phyloP scores from a whole-genome alignment of 2,888 invertebrate genomes.

The Monopis laevigella region DNA sequence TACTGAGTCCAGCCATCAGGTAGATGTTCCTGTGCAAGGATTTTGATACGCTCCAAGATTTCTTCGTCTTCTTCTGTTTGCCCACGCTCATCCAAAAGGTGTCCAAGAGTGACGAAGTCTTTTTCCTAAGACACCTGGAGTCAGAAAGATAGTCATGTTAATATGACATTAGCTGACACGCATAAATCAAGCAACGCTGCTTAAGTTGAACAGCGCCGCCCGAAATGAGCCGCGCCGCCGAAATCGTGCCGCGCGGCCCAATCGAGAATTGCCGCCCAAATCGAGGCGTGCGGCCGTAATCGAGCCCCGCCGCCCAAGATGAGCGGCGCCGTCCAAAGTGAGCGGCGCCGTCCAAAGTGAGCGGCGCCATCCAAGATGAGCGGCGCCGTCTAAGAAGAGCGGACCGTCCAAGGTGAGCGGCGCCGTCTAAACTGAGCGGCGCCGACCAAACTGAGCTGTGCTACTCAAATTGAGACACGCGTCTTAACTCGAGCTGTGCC shows the following conservation, averaged over 20 bases:
- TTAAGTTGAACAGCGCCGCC: neutral
- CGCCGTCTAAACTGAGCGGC: too few relatives aligned
- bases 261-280: constrained; percentile 1
- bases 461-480: too few relatives aligned
- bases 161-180: too few relatives aligned
- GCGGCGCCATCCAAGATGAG: too few relatives aligned
- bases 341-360: too few relatives aligned
- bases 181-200: neutral
- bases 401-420: too few relatives aligned
- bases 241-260: constrained; percentile 3
- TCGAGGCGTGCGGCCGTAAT: neutral
- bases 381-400: too few relatives aligned
- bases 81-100: constrained; percentile 4
- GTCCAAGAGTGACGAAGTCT: neutral
- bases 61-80: constrained; percentile 5
- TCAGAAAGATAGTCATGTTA: neutral
- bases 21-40: constrained; percentile 10
- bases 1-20: constrained; percentile 11
- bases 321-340: too few relatives aligned
- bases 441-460: too few relatives aligned
- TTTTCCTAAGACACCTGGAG: constrained; percentile 8
- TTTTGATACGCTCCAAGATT: constrained; percentile 10
- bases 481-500: too few relatives aligned
- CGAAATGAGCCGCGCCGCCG: neutral
- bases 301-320: too few relatives aligned